These are phyloP conservation scores for Orthonychiurus folsomi DNA, from an alignment of 2,888 invertebrate species.

Conservation along the genomic window DNA sequence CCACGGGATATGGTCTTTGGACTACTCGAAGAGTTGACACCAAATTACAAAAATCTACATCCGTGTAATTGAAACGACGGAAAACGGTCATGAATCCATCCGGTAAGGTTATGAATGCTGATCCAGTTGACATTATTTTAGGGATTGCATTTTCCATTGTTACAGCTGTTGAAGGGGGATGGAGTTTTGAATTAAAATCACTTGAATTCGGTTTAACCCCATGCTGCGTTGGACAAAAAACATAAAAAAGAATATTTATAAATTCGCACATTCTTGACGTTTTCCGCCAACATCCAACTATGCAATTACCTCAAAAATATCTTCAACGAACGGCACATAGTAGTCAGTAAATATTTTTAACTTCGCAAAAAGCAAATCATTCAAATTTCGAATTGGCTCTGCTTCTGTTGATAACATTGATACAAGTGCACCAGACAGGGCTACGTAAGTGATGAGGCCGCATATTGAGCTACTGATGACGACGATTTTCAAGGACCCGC, in stretches of 20 bases:
- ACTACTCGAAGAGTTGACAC: neutral
- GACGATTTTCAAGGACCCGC: neutral
- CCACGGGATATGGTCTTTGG: neutral
- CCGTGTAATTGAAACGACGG: conserved; percentile 2
- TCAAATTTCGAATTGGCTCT: conserved; percentile 4
- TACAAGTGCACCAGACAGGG: conserved; percentile 3
- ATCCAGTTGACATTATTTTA: neutral
- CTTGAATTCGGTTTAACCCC: no score
- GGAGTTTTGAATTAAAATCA: no score
- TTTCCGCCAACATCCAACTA: no score
- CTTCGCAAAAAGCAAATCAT: neutral
- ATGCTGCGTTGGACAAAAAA: no score
- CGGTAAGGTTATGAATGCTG: conserved; percentile 3
- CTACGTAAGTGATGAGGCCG: conserved; percentile 1
- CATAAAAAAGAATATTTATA: no score
- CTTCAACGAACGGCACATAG: neutral
- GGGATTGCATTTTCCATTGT: neutral
- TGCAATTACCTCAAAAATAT: neutral
- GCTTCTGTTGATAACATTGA: conserved; percentile 4
- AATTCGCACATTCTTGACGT: neutral
- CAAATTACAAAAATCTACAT: neutral
- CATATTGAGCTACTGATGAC: neutral
- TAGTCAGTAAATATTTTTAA: neutral
- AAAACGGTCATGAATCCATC: conserved; percentile 8
- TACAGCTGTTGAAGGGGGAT: no score